Conservation (phyloP, 1,140 invertebrate genomes). For the Macrotrachela quadricornifera region DNA sequence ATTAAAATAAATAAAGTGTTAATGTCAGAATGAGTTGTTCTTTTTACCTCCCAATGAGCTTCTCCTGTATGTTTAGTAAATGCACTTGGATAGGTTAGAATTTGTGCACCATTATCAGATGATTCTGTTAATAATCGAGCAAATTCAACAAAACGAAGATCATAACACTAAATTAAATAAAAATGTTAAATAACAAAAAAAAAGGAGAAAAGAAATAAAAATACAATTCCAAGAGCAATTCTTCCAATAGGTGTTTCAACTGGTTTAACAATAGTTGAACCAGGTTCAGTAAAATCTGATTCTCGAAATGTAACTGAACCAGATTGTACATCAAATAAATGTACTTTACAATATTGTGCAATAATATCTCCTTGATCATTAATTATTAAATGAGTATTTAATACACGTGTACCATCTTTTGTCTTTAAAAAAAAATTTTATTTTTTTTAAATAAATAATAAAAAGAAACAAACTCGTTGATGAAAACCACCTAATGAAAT, state of each 20-base stretch:
- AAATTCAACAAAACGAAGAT: conserved; percentile 75
- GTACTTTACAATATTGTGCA: conserved; percentile 59
- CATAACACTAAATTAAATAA: conserved; percentile 70
- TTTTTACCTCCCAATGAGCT: conserved; percentile 82
- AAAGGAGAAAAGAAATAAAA: neutral
- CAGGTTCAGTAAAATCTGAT: conserved; percentile 48
- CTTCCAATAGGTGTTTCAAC: conserved; percentile 50
- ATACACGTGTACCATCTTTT: conserved; percentile 31
- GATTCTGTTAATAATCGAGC: conserved; percentile 43
- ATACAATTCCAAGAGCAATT: conserved; percentile 42
- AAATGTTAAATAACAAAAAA: neutral
- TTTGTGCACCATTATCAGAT: conserved; percentile 45
- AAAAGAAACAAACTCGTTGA: conserved; percentile 37
- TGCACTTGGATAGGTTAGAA: conserved; percentile 78
- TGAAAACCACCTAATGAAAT: conserved; percentile 80
- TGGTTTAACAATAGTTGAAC: conserved; percentile 39
- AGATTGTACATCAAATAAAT: conserved; percentile 75
- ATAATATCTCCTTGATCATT: conserved; percentile 52
- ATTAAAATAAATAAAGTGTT: too few species aligned
- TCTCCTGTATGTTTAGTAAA: conserved; percentile 73
- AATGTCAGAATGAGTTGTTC: too few species aligned
- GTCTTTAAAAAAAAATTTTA: neutral
- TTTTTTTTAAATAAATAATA: neutral
- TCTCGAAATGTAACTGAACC: conserved; percentile 47
- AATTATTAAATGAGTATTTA: conserved; percentile 69